Percentiles rank a stretch among this genome's conserved stretches.
phyloP scores from a whole-genome alignment of 2,888 invertebrate genomes.

The Pogonocherus hispidulus region DNA sequence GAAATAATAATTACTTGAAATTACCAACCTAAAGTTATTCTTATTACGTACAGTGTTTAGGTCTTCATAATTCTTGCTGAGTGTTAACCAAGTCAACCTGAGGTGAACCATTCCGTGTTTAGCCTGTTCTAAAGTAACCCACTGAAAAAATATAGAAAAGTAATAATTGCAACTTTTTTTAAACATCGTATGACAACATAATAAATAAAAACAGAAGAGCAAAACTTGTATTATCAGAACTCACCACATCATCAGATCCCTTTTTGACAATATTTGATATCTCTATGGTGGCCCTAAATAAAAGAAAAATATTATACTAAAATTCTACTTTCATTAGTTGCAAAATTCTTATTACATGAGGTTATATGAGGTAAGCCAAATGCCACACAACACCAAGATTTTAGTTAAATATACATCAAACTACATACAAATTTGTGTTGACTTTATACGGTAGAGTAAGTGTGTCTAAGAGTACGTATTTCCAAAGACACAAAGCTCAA shows the following conservation, averaged over 20 bases:
- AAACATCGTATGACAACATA: no score
- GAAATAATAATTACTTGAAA: constrained; percentile 43
- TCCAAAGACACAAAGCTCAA: no score
- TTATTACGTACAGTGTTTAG: constrained; percentile 78
- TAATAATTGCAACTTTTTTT: no score
- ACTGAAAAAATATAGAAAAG: constrained; percentile 71
- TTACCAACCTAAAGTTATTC: not conserved
- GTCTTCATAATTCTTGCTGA: constrained; percentile 80
- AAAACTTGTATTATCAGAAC: no score
- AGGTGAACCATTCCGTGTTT: constrained; percentile 95
- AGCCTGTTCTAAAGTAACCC: constrained; percentile 95
- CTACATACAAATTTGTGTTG: not conserved
- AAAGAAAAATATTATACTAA: constrained; percentile 31
- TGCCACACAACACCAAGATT: constrained; percentile 9
- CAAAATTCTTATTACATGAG: not conserved
- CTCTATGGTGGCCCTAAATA: constrained; percentile 80
- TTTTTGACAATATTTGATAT: constrained; percentile 79
- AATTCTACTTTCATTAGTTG: constrained; percentile 21
- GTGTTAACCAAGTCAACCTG: constrained; percentile 89
- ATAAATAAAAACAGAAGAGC: no score
- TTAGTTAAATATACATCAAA: not conserved
- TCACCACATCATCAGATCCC: constrained; percentile 81
- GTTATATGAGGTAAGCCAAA: constrained; percentile 12
- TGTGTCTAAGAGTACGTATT: no score
- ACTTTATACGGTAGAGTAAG: not conserved